These are phyloP conservation scores for Bothrops alternatus DNA, from an alignment of 2,797 vertebrate genomes.

Conservation along the genomic window DNA sequence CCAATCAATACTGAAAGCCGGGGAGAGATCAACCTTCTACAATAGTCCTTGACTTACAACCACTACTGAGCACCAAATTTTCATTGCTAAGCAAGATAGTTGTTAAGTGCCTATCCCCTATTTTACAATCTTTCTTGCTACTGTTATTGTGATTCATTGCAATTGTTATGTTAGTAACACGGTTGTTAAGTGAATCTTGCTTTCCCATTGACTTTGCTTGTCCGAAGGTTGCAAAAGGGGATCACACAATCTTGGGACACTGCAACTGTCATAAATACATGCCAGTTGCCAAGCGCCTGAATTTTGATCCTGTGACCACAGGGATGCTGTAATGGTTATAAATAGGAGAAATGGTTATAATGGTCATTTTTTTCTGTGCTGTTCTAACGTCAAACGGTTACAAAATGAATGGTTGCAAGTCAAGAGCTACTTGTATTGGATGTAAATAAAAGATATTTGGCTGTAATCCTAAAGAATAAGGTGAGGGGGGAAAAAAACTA, in stretches of 20 bases:
- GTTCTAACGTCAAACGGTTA: neutral
- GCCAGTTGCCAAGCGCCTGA: neutral
- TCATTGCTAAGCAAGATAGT: neutral
- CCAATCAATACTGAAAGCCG: neutral
- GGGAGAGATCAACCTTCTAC: neutral
- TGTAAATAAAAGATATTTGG: neutral
- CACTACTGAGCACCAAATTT: neutral
- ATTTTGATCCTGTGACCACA: neutral
- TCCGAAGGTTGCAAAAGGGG: neutral
- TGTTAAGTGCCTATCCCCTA: neutral
- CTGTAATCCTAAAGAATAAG: neutral
- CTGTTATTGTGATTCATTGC: neutral
- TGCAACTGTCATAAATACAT: neutral
- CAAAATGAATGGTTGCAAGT: neutral
- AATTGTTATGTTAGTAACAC: neutral
- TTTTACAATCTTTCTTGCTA: neutral
- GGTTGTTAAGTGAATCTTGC: neutral
- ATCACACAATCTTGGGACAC: neutral
- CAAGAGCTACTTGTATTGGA: neutral
- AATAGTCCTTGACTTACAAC: neutral
- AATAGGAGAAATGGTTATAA: neutral
- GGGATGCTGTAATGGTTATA: neutral
- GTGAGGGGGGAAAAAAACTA: accelerated
- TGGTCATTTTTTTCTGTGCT: neutral
- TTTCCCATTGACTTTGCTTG: neutral